Conservation (phyloP, 1,140 invertebrate species). For the Drosophila dunni region DNA sequence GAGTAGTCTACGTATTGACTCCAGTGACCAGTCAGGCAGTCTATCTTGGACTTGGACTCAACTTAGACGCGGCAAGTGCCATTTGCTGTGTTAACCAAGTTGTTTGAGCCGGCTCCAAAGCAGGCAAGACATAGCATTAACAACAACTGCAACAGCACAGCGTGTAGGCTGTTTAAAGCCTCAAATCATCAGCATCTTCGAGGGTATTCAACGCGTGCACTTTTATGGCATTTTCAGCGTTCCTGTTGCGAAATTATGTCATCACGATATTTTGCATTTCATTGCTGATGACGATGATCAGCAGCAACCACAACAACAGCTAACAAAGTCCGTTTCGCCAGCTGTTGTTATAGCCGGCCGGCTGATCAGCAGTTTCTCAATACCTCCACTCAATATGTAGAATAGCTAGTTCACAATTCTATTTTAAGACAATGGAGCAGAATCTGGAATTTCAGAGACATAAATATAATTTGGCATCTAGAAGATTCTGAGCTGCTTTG, state of each 20-base stretch:
- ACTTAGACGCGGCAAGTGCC: slow-evolving; percentile 51
- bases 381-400: slow-evolving; percentile 16
- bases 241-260: slow-evolving; percentile 63
- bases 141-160: slow-evolving; percentile 20
- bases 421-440: slow-evolving; percentile 8
- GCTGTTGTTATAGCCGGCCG: slow-evolving; percentile 29
- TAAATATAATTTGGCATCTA: slow-evolving; percentile 4
- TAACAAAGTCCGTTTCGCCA: neutral
- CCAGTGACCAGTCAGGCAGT: slow-evolving; percentile 20
- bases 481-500: neutral
- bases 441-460: slow-evolving; percentile 3
- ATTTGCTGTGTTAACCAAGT: slow-evolving; percentile 57
- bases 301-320: neutral
- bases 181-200: slow-evolving; percentile 11
- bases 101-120: slow-evolving; percentile 43
- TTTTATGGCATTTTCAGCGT: slow-evolving; percentile 60
- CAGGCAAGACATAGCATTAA: slow-evolving; percentile 30
- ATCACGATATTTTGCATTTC: slow-evolving; percentile 56
- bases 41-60: slow-evolving; percentile 15
- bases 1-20: neutral
- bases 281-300: slow-evolving; percentile 41
- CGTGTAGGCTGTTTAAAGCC: slow-evolving; percentile 38
- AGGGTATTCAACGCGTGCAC: slow-evolving; percentile 42
- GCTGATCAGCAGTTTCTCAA: slow-evolving; percentile 21
- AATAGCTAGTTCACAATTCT: slow-evolving; percentile 19